These are phyloP conservation scores for Drosophila pruinosa DNA, from an alignment of 1,140 invertebrate genomes.

Conservation along the genomic window DNA sequence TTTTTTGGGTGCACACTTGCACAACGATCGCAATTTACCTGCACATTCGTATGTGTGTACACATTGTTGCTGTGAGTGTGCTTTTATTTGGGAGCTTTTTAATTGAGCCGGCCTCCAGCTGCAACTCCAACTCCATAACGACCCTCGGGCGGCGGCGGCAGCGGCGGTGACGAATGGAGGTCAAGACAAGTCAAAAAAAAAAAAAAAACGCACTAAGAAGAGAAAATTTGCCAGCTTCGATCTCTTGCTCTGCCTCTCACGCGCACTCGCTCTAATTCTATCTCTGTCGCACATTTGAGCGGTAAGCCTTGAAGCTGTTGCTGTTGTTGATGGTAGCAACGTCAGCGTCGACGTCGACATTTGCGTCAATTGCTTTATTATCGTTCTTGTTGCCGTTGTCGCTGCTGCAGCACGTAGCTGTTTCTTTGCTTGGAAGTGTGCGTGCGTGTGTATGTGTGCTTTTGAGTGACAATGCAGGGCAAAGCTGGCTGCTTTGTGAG, in stretches of 20 bases:
- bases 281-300: conserved; percentile 26
- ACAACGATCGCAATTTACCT: conserved; percentile 40
- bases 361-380: conserved; percentile 68
- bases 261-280: not conserved
- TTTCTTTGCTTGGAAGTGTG: not conserved
- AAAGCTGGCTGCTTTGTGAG: conserved; percentile 17
- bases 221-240: conserved; percentile 54
- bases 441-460: conserved; percentile 2
- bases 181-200: conserved; percentile 33
- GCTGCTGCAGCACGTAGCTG: conserved; percentile 27
- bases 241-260: not conserved
- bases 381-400: conserved; percentile 43
- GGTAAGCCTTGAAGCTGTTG: conserved; percentile 59
- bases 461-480: conserved; percentile 70
- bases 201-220: conserved; percentile 45
- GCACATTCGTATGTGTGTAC: not conserved
- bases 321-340: conserved; percentile 11
- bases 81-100: conserved; percentile 42
- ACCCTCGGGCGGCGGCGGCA: conserved; percentile 33
- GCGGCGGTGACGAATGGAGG: conserved; percentile 59
- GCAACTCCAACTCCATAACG: conserved; percentile 29
- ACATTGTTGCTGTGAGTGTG: not conserved
- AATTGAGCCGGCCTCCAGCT: conserved; percentile 55
- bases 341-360: conserved; percentile 45
- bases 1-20: conserved; percentile 46